A percentile compares a stretch with the other conserved stretches of the same genome.
These are phyloP conservation scores for Talpa occidentalis DNA, from an alignment of 2,113 vertebrate genomes.

Conservation along the genomic window DNA sequence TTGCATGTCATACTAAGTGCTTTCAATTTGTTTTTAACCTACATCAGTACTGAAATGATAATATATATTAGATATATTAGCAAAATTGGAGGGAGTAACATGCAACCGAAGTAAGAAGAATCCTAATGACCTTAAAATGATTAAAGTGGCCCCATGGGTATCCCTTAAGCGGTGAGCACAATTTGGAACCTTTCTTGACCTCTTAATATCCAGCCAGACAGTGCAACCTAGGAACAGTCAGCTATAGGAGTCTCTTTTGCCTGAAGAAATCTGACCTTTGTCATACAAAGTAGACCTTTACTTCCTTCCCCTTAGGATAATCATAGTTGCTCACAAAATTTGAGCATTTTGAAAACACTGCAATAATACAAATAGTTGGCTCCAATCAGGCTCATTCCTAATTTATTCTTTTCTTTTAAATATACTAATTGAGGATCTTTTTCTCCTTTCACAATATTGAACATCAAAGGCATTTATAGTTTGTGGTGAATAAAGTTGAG, in stretches of 20 bases:
- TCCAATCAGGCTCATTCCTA: background rate
- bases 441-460: background rate
- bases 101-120: slow-evolving; percentile 82
- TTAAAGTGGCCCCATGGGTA: slow-evolving; percentile 80
- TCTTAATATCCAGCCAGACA: slow-evolving; percentile 81
- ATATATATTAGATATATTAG: slow-evolving; percentile 64
- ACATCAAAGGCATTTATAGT: background rate
- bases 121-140: slow-evolving; percentile 85
- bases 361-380: slow-evolving; percentile 5
- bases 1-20: background rate
- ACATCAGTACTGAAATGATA: slow-evolving; percentile 67
- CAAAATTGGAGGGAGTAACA: slow-evolving; percentile 79
- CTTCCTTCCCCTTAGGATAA: slow-evolving; percentile 82
- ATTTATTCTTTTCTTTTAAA: background rate
- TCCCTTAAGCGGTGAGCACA: slow-evolving; percentile 84
- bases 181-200: slow-evolving; percentile 86
- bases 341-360: slow-evolving; percentile 73
- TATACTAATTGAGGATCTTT: background rate
- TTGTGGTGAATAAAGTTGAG: slow-evolving; percentile 24
- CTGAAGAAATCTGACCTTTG: slow-evolving; percentile 88
- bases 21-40: slow-evolving; percentile 75
- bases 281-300: slow-evolving; percentile 83
- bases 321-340: slow-evolving; percentile 58
- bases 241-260: slow-evolving; percentile 81
- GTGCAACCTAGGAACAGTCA: slow-evolving; percentile 79